Evolutionary conservation across 2,113 vertebrate species (phyloP).

Genomic region (Ceuthmochares aereus): DNA sequence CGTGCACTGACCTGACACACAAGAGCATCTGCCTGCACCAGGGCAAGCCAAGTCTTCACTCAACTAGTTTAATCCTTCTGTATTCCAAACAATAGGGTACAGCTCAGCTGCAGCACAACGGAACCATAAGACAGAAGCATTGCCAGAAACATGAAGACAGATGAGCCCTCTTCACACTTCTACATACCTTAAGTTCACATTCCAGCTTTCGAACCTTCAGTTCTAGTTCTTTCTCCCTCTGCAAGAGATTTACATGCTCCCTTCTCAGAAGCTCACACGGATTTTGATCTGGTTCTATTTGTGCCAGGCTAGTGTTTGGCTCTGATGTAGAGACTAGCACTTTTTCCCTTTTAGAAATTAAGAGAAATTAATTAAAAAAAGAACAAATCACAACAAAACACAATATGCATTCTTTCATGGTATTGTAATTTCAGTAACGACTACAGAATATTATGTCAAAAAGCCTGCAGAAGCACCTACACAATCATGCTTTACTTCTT

Average conservation of each 20-base stretch:
- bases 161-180: background rate
- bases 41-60: background rate
- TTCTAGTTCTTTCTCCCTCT: constrained; percentile 62
- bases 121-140: background rate
- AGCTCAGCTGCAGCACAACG: background rate
- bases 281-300: constrained; percentile 66
- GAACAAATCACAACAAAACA: background rate
- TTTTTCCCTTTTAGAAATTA: constrained; percentile 62
- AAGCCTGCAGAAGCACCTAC: background rate
- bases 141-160: background rate
- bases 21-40: background rate
- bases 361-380: background rate
- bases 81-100: background rate
- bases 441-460: background rate
- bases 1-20: rapidly evolving
- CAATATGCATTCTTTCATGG: background rate
- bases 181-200: constrained; percentile 72
- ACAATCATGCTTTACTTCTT: background rate
- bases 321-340: background rate
- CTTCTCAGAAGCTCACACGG: constrained; percentile 49
- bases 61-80: background rate
- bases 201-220: constrained; percentile 57
- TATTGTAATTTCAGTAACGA: background rate
- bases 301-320: constrained; percentile 33
- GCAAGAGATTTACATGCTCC: constrained; percentile 61